Base-by-base conservation (phyloP, 2,113 vertebrate genomes). In the Eubucco bourcierii region DNA sequence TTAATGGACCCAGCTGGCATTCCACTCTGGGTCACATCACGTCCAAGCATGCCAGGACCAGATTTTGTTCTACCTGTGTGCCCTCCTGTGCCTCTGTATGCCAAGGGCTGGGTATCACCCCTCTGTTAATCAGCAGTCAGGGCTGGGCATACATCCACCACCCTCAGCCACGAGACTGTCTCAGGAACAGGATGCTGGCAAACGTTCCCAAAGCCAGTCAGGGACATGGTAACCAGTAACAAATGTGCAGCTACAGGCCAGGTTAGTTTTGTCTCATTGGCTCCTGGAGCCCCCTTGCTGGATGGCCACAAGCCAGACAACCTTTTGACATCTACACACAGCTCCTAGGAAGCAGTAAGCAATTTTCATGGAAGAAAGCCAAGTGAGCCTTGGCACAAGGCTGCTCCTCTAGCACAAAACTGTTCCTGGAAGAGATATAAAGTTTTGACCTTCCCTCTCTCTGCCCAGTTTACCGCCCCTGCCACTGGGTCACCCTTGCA, bases 221-320 rank as follows among this genome's bases (percentile, higher is more conserved):
- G 58, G 63, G 59, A 15, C 11, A 52, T 14, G 52, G 31, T 67
- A 55, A 18, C 21, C 47, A 56, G 12, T 7, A 79, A 46, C 2
- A 55, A 63, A 29, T 7, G 56, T 0, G 0, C 60, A 75, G 3
- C 6, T 15, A 23, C 5, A 47, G 5, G 28, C 4, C 19, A 72
- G 27, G 58, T 12, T 65, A 4, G 7, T 74, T 60, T 55, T n/a
- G 61, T 64, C 60, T 52, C 17, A 2, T 2, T 27, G 53, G 25
- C 55, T 84, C 59, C 68, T 67, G 47, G 27, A 66, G 25, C 55
- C 2, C 12, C 8, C n/a, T 33, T 12, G 6, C 0, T 72, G 73
- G 50, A 33, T 2, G 78, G 65, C 28, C 21, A 65, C 1, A 1
- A 56, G 64, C 15, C n/a, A 70, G 28, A 52, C 27, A 58, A 53